These are phyloP conservation scores for Pantherophis vulpinus DNA, from an alignment of 2,797 vertebrate species.

Conservation along the genomic window DNA sequence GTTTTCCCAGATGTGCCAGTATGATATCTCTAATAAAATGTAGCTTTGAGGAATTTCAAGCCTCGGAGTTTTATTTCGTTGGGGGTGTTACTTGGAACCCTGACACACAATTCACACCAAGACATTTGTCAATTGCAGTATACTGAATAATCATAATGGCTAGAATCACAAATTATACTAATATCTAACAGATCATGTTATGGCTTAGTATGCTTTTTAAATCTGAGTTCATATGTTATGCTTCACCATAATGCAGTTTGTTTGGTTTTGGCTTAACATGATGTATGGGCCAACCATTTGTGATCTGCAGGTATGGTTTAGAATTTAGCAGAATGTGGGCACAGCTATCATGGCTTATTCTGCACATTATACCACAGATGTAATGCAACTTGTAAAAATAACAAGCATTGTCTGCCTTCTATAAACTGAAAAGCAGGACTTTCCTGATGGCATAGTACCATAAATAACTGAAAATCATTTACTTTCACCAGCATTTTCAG, in stretches of 20 bases:
- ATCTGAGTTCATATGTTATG: not conserved
- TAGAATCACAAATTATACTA: not conserved
- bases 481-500: not conserved
- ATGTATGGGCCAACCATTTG: not conserved
- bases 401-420: not conserved
- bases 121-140: not conserved
- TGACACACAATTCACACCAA: not conserved
- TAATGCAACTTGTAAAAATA: not conserved
- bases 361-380: not conserved
- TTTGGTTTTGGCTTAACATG: not conserved
- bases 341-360: not conserved
- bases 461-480: not conserved
- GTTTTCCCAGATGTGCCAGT: no score
- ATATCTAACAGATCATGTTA: not conserved
- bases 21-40: no score
- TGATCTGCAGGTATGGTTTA: not conserved
- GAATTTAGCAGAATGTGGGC: not conserved
- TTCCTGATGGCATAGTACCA: not conserved
- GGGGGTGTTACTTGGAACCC: no score
- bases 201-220: not conserved
- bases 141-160: not conserved
- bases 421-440: not conserved
- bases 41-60: no score
- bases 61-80: no score
- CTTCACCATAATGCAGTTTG: not conserved